These are phyloP conservation scores for Cremastinae sp. DNA, from an alignment of 2,888 invertebrate species.

Conservation along the genomic window DNA sequence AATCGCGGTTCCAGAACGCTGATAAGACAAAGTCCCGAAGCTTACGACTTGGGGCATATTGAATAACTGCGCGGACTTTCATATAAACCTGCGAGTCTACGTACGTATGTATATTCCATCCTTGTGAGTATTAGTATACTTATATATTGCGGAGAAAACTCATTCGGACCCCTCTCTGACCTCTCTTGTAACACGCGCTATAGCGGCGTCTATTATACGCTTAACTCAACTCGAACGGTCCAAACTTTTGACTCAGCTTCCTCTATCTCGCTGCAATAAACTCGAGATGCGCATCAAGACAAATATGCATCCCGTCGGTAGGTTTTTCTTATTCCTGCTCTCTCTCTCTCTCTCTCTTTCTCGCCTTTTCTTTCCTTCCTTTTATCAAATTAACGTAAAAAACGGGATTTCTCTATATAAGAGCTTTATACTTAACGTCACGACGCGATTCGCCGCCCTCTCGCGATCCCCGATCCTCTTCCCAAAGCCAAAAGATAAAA, in stretches of 20 bases:
- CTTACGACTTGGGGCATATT: slow-evolving; percentile 54
- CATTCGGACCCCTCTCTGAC: background rate
- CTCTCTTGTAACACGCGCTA: slow-evolving; percentile 4
- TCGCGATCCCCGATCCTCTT: slow-evolving; percentile 34
- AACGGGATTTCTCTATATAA: slow-evolving; percentile 17
- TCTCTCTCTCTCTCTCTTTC: slow-evolving; percentile 13
- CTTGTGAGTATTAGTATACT: slow-evolving; percentile 40
- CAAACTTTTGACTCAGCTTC: slow-evolving; percentile 71
- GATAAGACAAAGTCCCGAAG: slow-evolving; percentile 44
- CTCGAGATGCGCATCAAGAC: slow-evolving; percentile 52
- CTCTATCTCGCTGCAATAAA: slow-evolving; percentile 64
- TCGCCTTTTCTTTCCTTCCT: slow-evolving; percentile 14
- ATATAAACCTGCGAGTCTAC: too few relatives aligned
- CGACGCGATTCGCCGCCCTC: slow-evolving; percentile 37
- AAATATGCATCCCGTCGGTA: slow-evolving; percentile 3
- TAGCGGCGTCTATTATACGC: slow-evolving; percentile 58
- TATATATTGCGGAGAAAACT: too few relatives aligned
- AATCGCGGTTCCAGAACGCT: slow-evolving; percentile 21
- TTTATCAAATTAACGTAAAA: slow-evolving; percentile 7
- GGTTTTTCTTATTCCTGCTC: slow-evolving; percentile 7
- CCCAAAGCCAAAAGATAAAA: slow-evolving; percentile 30
- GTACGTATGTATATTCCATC: slow-evolving; percentile 45
- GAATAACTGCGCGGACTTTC: slow-evolving; percentile 58
- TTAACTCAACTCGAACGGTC: slow-evolving; percentile 64
- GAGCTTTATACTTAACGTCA: slow-evolving; percentile 49